These are phyloP conservation scores for Formica aserva DNA, from an alignment of 2,888 invertebrate genomes.

Conservation along the genomic window DNA sequence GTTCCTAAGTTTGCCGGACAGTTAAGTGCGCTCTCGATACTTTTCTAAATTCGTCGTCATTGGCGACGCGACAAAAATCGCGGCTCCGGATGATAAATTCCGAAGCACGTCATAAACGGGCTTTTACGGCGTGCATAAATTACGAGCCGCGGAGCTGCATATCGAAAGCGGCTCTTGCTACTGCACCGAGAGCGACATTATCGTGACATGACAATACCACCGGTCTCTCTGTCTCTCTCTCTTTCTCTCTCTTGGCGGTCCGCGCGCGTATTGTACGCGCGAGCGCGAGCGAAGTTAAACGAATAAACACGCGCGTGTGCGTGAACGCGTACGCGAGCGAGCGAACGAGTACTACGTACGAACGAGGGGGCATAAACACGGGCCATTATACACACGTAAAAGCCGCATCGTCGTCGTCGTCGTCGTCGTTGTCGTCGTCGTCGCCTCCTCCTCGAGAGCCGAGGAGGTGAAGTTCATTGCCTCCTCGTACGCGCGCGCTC, in stretches of 20 bases:
- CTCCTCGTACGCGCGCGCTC: conserved; percentile 77
- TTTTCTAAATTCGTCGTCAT: conserved; percentile 37
- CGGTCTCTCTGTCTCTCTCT: conserved; percentile 10
- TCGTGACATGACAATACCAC: conserved; percentile 63
- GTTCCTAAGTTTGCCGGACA: not conserved
- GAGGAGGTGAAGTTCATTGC: conserved; percentile 86
- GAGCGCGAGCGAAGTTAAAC: conserved; percentile 64
- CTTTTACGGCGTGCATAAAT: conserved; percentile 55
- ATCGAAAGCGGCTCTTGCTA: conserved; percentile 52
- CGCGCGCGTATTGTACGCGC: conserved; percentile 30
- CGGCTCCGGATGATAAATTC: conserved; percentile 42
- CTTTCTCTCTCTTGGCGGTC: conserved; percentile 37
- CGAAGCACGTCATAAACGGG: conserved; percentile 52
- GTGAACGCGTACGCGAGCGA: conserved; percentile 48
- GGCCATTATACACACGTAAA: conserved; percentile 84
- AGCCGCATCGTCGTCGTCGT: conserved; percentile 79
- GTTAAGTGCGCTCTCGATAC: not conserved
- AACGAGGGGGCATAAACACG: conserved; percentile 81
- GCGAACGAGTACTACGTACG: conserved; percentile 59
- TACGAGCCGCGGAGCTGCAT: conserved; percentile 46
- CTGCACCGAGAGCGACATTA: conserved; percentile 59
- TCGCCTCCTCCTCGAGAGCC: conserved; percentile 61
- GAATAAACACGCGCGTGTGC: conserved; percentile 67
- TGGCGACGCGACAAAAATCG: conserved; percentile 41
- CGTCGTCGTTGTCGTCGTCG: conserved; percentile 55